Evolutionary conservation across 2,113 vertebrate genomes (phyloP).

Genomic region (Alouatta palliata): DNA sequence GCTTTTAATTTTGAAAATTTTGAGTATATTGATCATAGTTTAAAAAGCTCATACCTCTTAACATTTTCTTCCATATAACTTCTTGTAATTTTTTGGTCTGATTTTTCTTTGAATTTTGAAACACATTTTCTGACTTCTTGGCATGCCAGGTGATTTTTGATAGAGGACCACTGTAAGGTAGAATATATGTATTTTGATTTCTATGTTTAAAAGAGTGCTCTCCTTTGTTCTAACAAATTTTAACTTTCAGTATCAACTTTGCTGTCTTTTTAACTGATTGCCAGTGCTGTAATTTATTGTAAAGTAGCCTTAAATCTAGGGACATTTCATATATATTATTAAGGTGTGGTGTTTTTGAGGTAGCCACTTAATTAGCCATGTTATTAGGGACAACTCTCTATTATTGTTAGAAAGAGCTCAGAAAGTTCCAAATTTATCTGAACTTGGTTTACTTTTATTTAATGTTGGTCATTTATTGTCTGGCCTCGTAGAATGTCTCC

Average conservation of each 20-base stretch:
- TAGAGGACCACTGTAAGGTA: background rate
- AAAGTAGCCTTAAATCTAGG: background rate
- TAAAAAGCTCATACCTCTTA: background rate
- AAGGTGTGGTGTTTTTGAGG: background rate
- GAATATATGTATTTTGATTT: background rate
- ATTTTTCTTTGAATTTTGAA: background rate
- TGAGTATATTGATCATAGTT: background rate
- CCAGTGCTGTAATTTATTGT: background rate
- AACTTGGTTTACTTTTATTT: background rate
- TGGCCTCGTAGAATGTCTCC: background rate
- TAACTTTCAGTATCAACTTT: background rate
- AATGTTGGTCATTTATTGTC: background rate
- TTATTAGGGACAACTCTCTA: background rate
- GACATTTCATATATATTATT: background rate
- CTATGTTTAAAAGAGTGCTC: background rate
- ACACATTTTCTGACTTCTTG: background rate
- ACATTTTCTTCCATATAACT: background rate
- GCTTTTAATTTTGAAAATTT: background rate
- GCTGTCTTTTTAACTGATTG: background rate
- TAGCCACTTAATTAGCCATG: background rate
- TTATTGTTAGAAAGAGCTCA: too few species aligned
- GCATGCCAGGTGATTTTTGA: background rate
- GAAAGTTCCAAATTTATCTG: background rate
- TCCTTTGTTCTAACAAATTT: background rate
- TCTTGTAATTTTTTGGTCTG: background rate